phyloP scores from a whole-genome alignment of 2,888 invertebrate genomes.

The Lissonota sp. region DNA sequence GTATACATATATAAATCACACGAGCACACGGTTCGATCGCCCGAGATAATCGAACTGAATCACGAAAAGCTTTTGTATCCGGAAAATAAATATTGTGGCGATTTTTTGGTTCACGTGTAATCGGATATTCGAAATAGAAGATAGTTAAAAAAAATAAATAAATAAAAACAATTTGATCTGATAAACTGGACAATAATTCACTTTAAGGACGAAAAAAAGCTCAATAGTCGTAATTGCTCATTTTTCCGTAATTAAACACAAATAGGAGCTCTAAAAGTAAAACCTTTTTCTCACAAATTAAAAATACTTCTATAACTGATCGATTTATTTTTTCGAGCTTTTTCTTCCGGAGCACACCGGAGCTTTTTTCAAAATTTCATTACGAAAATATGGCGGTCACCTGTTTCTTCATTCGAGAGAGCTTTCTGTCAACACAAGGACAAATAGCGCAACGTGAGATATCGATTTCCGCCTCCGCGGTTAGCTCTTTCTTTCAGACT shows the following conservation, averaged over 20 bases:
- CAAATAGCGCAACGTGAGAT: slow-evolving; percentile 47
- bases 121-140: no score
- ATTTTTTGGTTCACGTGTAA: no score
- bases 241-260: neutral
- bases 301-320: neutral
- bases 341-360: neutral
- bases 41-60: slow-evolving; percentile 23
- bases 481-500: slow-evolving; percentile 17
- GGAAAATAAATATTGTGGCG: slow-evolving; percentile 13
- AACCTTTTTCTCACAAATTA: neutral
- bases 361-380: neutral
- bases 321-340: slow-evolving; percentile 1
- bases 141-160: no score
- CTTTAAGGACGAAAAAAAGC: no score
- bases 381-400: neutral
- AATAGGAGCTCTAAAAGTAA: neutral
- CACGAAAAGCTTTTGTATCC: neutral
- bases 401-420: slow-evolving; percentile 8
- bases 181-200: no score
- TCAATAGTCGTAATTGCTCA: neutral
- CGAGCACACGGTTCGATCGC: neutral
- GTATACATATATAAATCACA: slow-evolving; percentile 20
- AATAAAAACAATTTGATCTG: no score
- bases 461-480: slow-evolving; percentile 55
- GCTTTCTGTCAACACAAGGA: slow-evolving; percentile 48